Evolutionary conservation across 2,888 invertebrate genomes (phyloP).

Genomic region (Galeruca laticollis): DNA sequence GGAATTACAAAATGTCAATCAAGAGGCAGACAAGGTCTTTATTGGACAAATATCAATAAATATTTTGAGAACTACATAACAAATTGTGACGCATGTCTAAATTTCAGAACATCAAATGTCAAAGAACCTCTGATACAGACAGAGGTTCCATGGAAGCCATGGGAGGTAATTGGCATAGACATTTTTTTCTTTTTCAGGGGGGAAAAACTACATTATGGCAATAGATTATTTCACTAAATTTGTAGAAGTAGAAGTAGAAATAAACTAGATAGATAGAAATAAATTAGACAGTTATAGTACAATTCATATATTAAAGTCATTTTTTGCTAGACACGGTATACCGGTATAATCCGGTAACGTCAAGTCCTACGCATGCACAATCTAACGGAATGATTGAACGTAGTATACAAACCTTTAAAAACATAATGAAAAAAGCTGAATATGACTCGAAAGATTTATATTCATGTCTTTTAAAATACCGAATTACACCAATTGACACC

Average conservation of each 20-base stretch:
- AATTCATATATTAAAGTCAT: too few species aligned
- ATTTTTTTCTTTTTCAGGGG: conserved; percentile 11
- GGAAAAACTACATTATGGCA: conserved; percentile 10
- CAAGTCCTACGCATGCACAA: conserved; percentile 20
- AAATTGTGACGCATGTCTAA: conserved; percentile 12
- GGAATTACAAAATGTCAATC: too few species aligned
- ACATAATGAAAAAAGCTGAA: too few species aligned
- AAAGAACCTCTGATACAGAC: conserved; percentile 17
- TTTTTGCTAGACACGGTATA: too few species aligned
- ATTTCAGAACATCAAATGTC: conserved; percentile 13
- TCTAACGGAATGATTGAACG: conserved; percentile 23
- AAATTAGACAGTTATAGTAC: conserved; percentile 5
- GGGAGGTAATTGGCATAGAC: conserved; percentile 7
- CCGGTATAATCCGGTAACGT: conserved; percentile 7
- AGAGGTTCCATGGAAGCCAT: conserved; percentile 4
- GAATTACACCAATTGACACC: conserved; percentile 5
- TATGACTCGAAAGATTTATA: too few species aligned
- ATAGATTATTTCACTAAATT: conserved; percentile 18
- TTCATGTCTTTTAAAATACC: too few species aligned
- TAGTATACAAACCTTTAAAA: too few species aligned
- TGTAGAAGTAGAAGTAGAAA: conserved; percentile 13
- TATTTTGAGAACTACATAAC: conserved; percentile 37
- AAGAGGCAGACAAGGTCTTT: conserved; percentile 7
- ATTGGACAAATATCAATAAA: conserved; percentile 38
- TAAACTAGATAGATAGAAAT: too few species aligned